Conservation (phyloP, 2,888 invertebrate genomes). For the Acleris sparsana region DNA sequence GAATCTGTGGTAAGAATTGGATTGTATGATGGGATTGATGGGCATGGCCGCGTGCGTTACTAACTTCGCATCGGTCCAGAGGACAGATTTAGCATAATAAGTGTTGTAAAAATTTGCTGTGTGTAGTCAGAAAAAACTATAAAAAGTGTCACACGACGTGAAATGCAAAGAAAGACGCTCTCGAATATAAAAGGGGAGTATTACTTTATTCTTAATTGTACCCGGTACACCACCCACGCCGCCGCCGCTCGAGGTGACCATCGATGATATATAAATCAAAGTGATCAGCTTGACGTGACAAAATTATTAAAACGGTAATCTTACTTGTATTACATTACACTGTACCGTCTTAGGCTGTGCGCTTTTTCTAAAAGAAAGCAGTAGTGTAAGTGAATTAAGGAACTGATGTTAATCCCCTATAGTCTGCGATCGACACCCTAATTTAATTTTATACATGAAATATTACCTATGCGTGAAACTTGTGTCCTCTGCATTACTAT, state of each 20-base stretch:
- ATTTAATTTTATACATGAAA: constrained; percentile 12
- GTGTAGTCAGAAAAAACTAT: constrained; percentile 58
- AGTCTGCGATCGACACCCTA: constrained; percentile 28
- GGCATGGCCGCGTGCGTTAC: constrained; percentile 64
- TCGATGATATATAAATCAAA: constrained; percentile 52
- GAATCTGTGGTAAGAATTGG: too few relatives aligned
- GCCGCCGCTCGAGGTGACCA: constrained; percentile 60
- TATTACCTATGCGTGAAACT: background rate
- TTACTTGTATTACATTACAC: constrained; percentile 12
- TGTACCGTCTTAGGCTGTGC: constrained; percentile 12
- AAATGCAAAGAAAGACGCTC: constrained; percentile 81
- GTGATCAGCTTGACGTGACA: constrained; percentile 62
- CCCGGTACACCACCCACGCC: constrained; percentile 57
- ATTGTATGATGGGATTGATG: constrained; percentile 15
- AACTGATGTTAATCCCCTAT: constrained; percentile 28
- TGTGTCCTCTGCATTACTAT: background rate
- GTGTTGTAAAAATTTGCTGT: constrained; percentile 54
- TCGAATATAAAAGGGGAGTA: constrained; percentile 79
- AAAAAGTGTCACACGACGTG: constrained; percentile 69
- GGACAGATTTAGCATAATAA: constrained; percentile 60
- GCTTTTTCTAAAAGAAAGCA: background rate
- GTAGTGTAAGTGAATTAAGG: constrained; percentile 5
- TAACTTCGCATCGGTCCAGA: constrained; percentile 69
- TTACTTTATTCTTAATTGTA: constrained; percentile 51
- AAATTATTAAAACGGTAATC: constrained; percentile 46